Evolutionary conservation across 2,113 vertebrate genomes (phyloP), one percentile per base, ranked within the genome.

Genomic region (Egretta garzetta): DNA sequence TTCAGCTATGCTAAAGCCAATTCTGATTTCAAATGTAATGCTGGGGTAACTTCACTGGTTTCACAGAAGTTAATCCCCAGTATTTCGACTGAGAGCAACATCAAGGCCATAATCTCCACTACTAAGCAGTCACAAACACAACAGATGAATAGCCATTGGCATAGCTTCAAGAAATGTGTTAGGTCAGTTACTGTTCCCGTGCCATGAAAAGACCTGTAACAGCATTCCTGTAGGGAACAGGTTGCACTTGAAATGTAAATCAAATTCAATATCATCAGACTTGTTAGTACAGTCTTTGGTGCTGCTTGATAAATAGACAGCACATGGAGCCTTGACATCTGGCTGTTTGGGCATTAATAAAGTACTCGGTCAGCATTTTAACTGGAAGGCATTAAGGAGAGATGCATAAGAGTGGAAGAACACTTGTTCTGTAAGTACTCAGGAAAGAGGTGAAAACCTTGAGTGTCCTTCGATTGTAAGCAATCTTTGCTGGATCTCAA

Each of bases 391-490:
- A 33, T 43, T 2, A 71, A 56, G 79, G 71, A 83, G 56, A 45
- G 80, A 17, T 70, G 49, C 4, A 6, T 2, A 3, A 47, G 55
- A 30, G 37, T 3, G 37, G 24, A 12, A 33, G 41, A 80, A 16
- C 35, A 1, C 9, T 49, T 12, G 12, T 14, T 79, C 77, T 86
- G 22, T 21, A 12, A 1, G 47, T 21, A 4, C 76, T 16, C 49
- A 72, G 80, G 58, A 68, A 60, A 56, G 83, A 32, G 23, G 52
- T 11, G 66, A 45, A 72, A 82, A 62, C 15, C 70, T n/a, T 6
- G 13, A 62, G 49, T 13, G 32, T 23, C 43, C 39, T 91, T 82
- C 0, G 0, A 4, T 1, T 27, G 22, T 14, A 7, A 74, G 33
- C 53, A 75, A 11, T 49, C 56, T 53, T 35, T 71, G 70, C 68